Evolutionary conservation across 2,888 invertebrate species (phyloP).

Genomic region (Selenia dentaria): DNA sequence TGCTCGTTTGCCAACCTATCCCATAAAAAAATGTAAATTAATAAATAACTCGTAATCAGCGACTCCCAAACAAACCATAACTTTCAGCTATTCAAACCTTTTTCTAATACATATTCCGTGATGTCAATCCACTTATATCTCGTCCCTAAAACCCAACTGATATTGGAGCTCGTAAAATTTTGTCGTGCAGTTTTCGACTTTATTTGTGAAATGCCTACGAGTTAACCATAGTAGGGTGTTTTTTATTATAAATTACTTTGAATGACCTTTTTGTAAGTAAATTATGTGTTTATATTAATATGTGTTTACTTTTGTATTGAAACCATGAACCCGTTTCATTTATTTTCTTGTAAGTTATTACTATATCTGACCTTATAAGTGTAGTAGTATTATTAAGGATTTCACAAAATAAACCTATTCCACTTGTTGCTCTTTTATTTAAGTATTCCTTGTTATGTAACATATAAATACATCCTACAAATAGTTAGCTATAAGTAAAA

Average conservation of each 20-base stretch:
- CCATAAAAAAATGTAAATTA: too few species aligned
- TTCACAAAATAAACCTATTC: not conserved
- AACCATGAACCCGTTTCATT: not conserved
- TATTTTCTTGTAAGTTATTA: not conserved
- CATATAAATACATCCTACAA: too few species aligned
- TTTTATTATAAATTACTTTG: slow-evolving; percentile 8
- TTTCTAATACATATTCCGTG: not conserved
- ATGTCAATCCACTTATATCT: slow-evolving; percentile 53
- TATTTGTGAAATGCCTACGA: slow-evolving; percentile 16
- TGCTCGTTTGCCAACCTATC: too few species aligned
- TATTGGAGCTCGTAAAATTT: slow-evolving; percentile 46
- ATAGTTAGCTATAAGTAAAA: too few species aligned
- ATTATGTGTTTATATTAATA: slow-evolving; percentile 1
- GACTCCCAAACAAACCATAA: not conserved
- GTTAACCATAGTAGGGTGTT: slow-evolving; percentile 6
- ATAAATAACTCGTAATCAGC: not conserved
- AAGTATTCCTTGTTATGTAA: too few species aligned
- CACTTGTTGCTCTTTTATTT: not conserved
- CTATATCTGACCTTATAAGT: not conserved
- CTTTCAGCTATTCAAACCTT: not conserved
- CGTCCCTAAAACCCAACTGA: slow-evolving; percentile 41
- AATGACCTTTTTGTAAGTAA: slow-evolving; percentile 17
- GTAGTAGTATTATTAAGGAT: too few species aligned
- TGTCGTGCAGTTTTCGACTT: slow-evolving; percentile 30
- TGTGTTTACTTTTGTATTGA: slow-evolving; percentile 1